Evolutionary conservation across 2,113 vertebrate genomes (phyloP), one percentile per base, ranked within the genome.

Genomic region (Orycteropus afer): DNA sequence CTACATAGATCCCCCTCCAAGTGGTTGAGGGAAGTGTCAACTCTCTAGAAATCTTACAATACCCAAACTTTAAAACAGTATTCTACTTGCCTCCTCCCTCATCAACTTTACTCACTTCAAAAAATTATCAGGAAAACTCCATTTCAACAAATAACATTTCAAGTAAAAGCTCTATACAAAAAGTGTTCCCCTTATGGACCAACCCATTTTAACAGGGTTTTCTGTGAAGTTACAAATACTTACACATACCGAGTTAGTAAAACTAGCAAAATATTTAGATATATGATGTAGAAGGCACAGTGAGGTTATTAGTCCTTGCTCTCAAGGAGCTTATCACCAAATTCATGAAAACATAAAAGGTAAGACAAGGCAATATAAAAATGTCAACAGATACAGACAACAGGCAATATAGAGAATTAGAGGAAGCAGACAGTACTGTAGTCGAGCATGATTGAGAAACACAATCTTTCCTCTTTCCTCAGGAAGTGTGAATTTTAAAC

Each of bases 401-500:
- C 34, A 86, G 17, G 13, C 29, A 65, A 69, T 11, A 81, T 23
- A 85, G 29, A 40, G 84, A 63, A 18, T 76, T 80, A 91, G 85
- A 88, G 57, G 29, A 92, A 96, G 73, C 27, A 86, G 71, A 89
- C 71, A 55, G 11, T 79, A 55, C 78, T 93, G 65, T 37, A 89
- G 34, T 22, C 45, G 57, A 71, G 14, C 34, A 74, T 20, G n/a
- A 76, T 45, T 59, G 93, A 93, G 45, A 79, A 74, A 57, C 20
- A 76, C 10, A 89, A 83, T 13, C 86, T 85, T 67, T n/a, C n/a
- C 49, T 47, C 45, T 93, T 86, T 90, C 78, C 91, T 90, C 13
- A 57, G 34, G 34, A 94, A 95, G 34, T 14, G 81, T 2, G 29
- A 96, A 80, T 67, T 65, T 11, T 87, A 40, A 89, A 96, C n/a